These are phyloP conservation scores for Hartigia nigra DNA, from an alignment of 2,888 invertebrate species.

Conservation along the genomic window DNA sequence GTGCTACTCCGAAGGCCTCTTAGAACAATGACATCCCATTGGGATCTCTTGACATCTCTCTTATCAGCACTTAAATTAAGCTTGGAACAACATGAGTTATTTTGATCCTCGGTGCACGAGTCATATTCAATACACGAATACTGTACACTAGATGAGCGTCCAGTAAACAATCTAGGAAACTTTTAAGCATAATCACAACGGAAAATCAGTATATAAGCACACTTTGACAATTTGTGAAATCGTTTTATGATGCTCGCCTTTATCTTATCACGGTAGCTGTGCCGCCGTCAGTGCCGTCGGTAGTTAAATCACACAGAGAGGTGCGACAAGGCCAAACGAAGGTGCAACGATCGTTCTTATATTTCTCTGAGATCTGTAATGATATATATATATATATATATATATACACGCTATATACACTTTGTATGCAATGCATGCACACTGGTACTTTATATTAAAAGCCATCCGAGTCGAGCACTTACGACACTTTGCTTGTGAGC, in stretches of 20 bases:
- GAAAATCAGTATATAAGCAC: constrained; percentile 12
- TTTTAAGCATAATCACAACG: not conserved
- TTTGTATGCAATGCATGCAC: not conserved
- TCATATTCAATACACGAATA: not conserved
- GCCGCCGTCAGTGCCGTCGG: constrained; percentile 19
- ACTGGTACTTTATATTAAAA: not conserved
- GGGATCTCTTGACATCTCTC: constrained; percentile 29
- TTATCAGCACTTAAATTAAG: constrained; percentile 7
- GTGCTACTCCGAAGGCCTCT: constrained; percentile 35
- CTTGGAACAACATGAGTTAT: constrained; percentile 11
- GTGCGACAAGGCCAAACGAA: not conserved
- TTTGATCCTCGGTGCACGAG: not conserved
- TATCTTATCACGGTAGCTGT: constrained; percentile 26
- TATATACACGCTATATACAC: not conserved
- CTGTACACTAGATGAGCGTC: not conserved
- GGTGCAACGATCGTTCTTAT: not conserved
- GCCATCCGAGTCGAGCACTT: not conserved
- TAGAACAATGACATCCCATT: constrained; percentile 49
- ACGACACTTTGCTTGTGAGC: not conserved
- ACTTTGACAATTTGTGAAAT: constrained; percentile 4
- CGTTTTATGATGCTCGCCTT: constrained; percentile 15
- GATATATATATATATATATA: not conserved
- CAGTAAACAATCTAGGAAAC: not conserved
- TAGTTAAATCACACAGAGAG: constrained; percentile 23
- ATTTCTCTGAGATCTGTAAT: not conserved